Evolutionary conservation across 1,140 invertebrate species (phyloP), one percentile per base, ranked within the genome.

Genomic region (Oncopeltus fasciatus): DNA sequence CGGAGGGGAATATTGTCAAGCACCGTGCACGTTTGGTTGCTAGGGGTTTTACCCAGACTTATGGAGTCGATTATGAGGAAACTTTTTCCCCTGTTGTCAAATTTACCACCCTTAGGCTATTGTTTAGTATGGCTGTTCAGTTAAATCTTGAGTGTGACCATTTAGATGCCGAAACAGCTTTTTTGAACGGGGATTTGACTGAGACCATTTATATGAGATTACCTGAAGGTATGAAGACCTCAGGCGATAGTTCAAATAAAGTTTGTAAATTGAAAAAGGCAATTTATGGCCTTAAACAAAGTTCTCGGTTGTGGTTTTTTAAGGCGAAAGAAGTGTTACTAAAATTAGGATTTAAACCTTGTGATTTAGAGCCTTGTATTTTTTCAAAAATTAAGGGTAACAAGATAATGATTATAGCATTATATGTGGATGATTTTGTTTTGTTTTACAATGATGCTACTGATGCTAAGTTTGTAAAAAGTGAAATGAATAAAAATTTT

Each of bases 271-370:
- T 78, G 14, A 67, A 70, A 1, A 70, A 71, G 67, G 70, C 68
- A 28, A 20, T 77, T 1, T 77, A 78, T 65, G 76, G 72, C 0
- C 64, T 78, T 2, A 76, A 76, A 66, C 74, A 77, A 68, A 66
- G 74, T 20, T 65, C 73, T 16, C 62, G 68, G 47, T 67, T 62
- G n/a, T 78, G 75, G 76, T 71, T 75, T 60, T 56, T 8, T 16
- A 8, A 16, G 8, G 68, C 21, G 67, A 56, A 28, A 63, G 70
- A 8, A 66, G 47, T 47, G 2, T 16, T 44, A 16, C 33, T 4
- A 43, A 66, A 33, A 60, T 18, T 65, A 12, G 59, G 64, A 43
- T 62, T 64, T 65, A 16, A 51, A 26, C 24, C 56, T 61, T 46
- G 20, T 64, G 2, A 65, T 59, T 24, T 64, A 59, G 63, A 66